Conservation (phyloP, 1,140 invertebrate species). For the Periplaneta americana region DNA sequence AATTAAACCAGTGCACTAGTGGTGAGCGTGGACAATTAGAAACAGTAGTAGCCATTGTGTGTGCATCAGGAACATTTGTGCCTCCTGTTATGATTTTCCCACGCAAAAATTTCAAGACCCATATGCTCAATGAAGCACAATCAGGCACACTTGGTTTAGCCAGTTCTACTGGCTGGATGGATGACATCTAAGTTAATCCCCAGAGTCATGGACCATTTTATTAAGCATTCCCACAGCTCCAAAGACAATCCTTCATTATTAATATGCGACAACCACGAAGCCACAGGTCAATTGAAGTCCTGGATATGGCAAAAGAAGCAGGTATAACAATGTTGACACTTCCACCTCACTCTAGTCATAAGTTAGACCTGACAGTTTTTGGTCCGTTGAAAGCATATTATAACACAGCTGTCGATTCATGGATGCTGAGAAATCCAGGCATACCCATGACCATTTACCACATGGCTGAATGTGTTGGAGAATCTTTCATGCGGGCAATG, state of each 20-base stretch:
- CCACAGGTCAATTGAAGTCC: too few relatives aligned
- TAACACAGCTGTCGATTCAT: too few relatives aligned
- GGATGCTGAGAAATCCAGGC: too few relatives aligned
- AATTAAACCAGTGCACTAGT: slow-evolving; percentile 27
- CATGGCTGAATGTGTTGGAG: too few relatives aligned
- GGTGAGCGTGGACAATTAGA: slow-evolving; percentile 39
- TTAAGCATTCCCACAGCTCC: slow-evolving; percentile 24
- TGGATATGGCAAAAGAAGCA: too few relatives aligned
- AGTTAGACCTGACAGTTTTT: too few relatives aligned
- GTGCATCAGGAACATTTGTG: slow-evolving; percentile 34
- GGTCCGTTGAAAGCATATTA: too few relatives aligned
- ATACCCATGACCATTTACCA: too few relatives aligned
- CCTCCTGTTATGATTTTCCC: slow-evolving; percentile 41
- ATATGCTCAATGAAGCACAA: slow-evolving; percentile 31
- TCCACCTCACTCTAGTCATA: too few relatives aligned
- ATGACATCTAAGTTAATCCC: slow-evolving; percentile 32
- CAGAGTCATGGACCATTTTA: slow-evolving; percentile 34
- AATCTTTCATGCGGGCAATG: too few relatives aligned
- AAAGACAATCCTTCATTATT: slow-evolving; percentile 21
- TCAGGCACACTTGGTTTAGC: slow-evolving; percentile 29
- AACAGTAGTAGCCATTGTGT: slow-evolving; percentile 34
- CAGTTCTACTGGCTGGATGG: slow-evolving; percentile 35
- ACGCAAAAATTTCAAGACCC: slow-evolving; percentile 28
- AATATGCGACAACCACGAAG: slow-evolving; percentile 29
- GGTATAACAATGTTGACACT: too few relatives aligned